Conservation (phyloP, 2,113 vertebrate species). For the Chionis minor region DNA sequence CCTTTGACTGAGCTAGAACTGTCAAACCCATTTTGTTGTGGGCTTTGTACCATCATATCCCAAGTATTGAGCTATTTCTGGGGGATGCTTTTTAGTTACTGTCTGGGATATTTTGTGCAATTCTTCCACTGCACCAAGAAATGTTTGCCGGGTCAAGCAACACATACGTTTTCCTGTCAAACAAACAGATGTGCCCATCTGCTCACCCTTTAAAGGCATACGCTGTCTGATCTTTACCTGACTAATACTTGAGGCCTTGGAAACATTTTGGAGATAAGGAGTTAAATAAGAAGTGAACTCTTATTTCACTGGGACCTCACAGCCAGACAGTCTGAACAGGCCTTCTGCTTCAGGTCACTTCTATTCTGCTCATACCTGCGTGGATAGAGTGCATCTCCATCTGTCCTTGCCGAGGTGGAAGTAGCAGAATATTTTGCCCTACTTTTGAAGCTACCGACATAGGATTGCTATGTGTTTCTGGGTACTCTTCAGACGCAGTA, state of each 20-base stretch:
- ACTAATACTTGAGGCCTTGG: not conserved
- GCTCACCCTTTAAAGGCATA: slow-evolving; percentile 6
- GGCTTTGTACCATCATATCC: not conserved
- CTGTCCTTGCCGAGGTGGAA: slow-evolving; percentile 4
- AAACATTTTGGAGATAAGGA: not conserved
- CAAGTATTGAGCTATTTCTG: not conserved
- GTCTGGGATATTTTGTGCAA: not conserved
- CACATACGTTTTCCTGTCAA: slow-evolving; percentile 39
- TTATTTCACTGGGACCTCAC: not conserved
- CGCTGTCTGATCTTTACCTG: not conserved
- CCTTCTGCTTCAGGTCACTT: slow-evolving; percentile 56
- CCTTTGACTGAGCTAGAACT: not conserved
- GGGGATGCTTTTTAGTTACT: not conserved
- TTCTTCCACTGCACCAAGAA: not conserved
- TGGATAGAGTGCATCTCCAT: not conserved
- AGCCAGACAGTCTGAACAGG: not conserved
- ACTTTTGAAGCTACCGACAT: not conserved
- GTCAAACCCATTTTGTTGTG: not conserved
- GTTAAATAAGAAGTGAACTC: slow-evolving; percentile 3
- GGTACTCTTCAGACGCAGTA: not conserved
- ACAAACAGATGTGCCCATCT: slow-evolving; percentile 37
- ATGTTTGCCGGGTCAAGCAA: not conserved
- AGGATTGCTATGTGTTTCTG: not conserved
- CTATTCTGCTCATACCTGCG: slow-evolving; percentile 20
- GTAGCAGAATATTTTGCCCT: not conserved